These are phyloP conservation scores for Polypedilum pembai DNA, from an alignment of 1,140 invertebrate genomes.

Conservation along the genomic window DNA sequence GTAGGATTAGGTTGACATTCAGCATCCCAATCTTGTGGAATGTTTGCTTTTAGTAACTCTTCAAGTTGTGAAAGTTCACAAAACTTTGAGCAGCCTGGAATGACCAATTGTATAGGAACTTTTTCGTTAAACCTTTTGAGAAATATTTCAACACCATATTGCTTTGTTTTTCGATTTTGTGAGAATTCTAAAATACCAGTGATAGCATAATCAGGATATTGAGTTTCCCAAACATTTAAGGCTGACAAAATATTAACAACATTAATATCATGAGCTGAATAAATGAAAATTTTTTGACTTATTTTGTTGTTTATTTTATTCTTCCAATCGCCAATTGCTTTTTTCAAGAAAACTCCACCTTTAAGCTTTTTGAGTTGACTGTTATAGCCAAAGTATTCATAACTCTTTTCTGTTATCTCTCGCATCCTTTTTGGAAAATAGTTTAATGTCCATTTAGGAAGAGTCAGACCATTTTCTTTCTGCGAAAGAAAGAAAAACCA, in stretches of 20 bases:
- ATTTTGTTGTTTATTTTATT: conserved; percentile 45
- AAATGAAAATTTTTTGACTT: conserved; percentile 57
- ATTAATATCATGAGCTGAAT: conserved; percentile 68
- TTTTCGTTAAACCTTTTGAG: conserved; percentile 51
- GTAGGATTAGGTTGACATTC: conserved; percentile 50
- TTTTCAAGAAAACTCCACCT: conserved; percentile 52
- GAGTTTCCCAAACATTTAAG: too few species aligned
- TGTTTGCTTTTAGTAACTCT: conserved; percentile 47
- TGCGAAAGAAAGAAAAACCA: conserved; percentile 37
- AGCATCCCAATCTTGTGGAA: conserved; percentile 49
- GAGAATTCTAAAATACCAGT: too few species aligned
- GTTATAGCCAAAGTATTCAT: conserved; percentile 53
- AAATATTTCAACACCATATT: conserved; percentile 53
- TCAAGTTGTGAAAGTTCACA: conserved; percentile 53
- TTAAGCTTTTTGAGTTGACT: conserved; percentile 54
- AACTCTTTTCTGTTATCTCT: conserved; percentile 52
- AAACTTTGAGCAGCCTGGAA: conserved; percentile 49
- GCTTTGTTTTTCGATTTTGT: too few species aligned
- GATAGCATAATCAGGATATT: too few species aligned
- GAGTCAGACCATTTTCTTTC: conserved; percentile 48
- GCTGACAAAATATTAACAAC: too few species aligned
- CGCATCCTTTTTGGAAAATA: conserved; percentile 60
- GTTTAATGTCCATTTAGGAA: conserved; percentile 55
- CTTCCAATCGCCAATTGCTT: conserved; percentile 55
- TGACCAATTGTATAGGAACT: conserved; percentile 46